Evolutionary conservation across 2,797 vertebrate genomes (phyloP).

Genomic region (Brotula barbata): DNA sequence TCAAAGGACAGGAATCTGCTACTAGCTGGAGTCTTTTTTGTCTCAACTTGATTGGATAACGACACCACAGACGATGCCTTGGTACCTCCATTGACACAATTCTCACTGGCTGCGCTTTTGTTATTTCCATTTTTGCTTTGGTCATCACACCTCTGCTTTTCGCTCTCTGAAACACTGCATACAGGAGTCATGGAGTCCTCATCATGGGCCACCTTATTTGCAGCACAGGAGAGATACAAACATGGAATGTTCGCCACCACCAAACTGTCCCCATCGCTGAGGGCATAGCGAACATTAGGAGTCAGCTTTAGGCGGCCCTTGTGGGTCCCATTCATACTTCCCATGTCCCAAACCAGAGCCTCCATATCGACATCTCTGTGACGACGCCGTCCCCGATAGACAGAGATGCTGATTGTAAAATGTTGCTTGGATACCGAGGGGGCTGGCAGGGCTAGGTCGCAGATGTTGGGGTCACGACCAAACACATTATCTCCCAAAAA

Average conservation of each 20-base stretch:
- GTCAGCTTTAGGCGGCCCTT: slow-evolving; percentile 80
- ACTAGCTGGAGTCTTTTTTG: slow-evolving; percentile 39
- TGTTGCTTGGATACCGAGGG: slow-evolving; percentile 86
- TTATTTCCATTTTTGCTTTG: slow-evolving; percentile 16
- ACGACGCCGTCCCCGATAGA: slow-evolving; percentile 54
- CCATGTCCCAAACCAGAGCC: slow-evolving; percentile 83
- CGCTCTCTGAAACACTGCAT: slow-evolving; percentile 18
- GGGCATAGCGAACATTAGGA: slow-evolving; percentile 82
- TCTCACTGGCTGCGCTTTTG: slow-evolving; percentile 24
- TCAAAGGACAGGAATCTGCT: slow-evolving; percentile 58
- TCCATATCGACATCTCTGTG: slow-evolving; percentile 51
- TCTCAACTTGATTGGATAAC: slow-evolving; percentile 7
- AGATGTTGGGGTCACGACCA: slow-evolving; percentile 81
- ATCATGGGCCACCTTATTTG: slow-evolving; percentile 22
- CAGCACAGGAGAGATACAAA: slow-evolving; percentile 71
- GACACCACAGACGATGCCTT: slow-evolving; percentile 7
- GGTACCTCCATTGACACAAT: slow-evolving; percentile 26
- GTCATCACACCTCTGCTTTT: slow-evolving; percentile 22
- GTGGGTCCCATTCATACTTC: slow-evolving; percentile 89
- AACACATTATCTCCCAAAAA: slow-evolving; percentile 85
- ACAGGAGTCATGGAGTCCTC: slow-evolving; percentile 12
- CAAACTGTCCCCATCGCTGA: slow-evolving; percentile 80
- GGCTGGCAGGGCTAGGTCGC: slow-evolving; percentile 77
- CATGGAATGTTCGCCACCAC: slow-evolving; percentile 87
- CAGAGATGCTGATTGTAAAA: slow-evolving; percentile 80